phyloP scores from a whole-genome alignment of 1,140 invertebrate genomes.

The Schmidtea mediterranea region DNA sequence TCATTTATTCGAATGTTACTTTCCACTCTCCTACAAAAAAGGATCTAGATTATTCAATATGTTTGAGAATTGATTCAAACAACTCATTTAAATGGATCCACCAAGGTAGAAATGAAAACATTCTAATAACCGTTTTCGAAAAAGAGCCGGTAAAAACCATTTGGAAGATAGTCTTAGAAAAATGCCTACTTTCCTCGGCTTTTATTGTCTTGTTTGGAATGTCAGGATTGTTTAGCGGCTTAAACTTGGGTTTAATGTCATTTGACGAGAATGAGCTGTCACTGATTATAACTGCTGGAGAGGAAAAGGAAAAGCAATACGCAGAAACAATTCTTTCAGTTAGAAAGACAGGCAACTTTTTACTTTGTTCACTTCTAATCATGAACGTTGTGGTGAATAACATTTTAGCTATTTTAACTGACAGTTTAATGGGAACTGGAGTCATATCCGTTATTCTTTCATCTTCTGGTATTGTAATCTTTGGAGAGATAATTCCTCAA shows the following conservation, averaged over 20 bases:
- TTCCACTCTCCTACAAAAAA: background rate
- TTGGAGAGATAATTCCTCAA: slow-evolving; percentile 80
- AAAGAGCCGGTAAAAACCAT: background rate
- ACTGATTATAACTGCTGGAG: slow-evolving; percentile 51
- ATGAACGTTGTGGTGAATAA: slow-evolving; percentile 94
- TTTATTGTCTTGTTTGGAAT: slow-evolving; percentile 48
- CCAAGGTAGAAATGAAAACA: background rate
- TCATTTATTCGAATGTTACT: too few relatives aligned
- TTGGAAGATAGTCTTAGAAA: too few relatives aligned
- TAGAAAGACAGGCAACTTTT: slow-evolving; percentile 50
- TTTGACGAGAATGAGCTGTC: slow-evolving; percentile 75
- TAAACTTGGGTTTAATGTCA: slow-evolving; percentile 86
- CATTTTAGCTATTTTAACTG: slow-evolving; percentile 73
- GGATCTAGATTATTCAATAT: background rate
- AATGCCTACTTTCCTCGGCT: slow-evolving; percentile 26
- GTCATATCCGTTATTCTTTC: slow-evolving; percentile 41
- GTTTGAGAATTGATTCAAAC: background rate
- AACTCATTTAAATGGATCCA: background rate
- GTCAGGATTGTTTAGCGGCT: slow-evolving; percentile 46
- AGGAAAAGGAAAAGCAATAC: slow-evolving; percentile 24
- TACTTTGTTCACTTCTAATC: slow-evolving; percentile 67
- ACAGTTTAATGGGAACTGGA: slow-evolving; percentile 53
- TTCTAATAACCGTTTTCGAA: too few relatives aligned
- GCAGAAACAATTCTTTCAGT: slow-evolving; percentile 26
- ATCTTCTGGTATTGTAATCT: slow-evolving; percentile 68